phyloP scores from a whole-genome alignment of 2,113 vertebrate genomes.

The Ochotona curzoniae region DNA sequence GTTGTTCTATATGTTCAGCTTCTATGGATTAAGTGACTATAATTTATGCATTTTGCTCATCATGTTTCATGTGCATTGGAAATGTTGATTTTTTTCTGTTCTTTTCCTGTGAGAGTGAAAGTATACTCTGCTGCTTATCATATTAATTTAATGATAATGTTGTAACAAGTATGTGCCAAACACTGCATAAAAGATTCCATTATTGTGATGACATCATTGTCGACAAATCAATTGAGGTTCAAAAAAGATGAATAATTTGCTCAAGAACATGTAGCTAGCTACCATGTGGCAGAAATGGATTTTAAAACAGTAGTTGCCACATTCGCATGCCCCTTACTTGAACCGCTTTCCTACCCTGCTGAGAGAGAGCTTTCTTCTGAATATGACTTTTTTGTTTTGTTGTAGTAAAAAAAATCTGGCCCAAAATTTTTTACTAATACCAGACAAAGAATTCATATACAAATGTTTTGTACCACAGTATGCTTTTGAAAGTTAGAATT shows the following conservation, averaged over 20 bases:
- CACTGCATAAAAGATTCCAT: neutral
- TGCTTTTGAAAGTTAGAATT: slow-evolving; percentile 5
- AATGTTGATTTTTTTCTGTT: neutral
- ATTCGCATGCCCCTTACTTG: neutral
- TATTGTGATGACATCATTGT: neutral
- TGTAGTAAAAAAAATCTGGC: neutral
- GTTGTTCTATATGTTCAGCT: neutral
- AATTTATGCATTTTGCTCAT: neutral
- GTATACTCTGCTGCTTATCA: neutral
- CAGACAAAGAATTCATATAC: neutral
- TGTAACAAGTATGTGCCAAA: neutral
- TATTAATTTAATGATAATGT: neutral
- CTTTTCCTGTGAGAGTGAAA: neutral
- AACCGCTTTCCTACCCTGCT: neutral
- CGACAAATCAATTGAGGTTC: neutral
- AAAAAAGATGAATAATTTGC: slow-evolving; percentile 6
- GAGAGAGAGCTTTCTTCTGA: neutral
- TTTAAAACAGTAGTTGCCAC: neutral
- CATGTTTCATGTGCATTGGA: neutral
- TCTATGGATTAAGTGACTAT: neutral
- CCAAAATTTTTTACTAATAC: neutral
- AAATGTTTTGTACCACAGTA: neutral
- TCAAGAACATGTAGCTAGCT: neutral
- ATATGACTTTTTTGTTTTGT: neutral
- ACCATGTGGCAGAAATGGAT: neutral